Conservation (phyloP, 2,113 vertebrate species). For the Pimephales promelas region DNA sequence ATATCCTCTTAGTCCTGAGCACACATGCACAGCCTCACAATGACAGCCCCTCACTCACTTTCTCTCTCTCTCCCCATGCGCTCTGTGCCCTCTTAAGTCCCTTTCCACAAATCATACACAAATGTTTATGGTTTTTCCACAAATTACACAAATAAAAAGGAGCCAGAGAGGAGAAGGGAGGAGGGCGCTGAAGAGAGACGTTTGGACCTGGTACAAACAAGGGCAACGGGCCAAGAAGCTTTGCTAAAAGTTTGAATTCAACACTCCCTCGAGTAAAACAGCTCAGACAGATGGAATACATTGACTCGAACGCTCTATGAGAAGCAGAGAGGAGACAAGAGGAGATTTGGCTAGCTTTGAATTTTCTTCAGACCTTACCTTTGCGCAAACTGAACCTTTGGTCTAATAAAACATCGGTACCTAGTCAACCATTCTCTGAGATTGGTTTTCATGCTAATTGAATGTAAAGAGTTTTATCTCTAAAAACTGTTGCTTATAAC, state of each 20-base stretch:
- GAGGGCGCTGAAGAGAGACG: slow-evolving; percentile 39
- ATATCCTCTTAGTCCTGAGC: slow-evolving; percentile 27
- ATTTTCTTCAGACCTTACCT: too few species aligned
- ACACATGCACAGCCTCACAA: slow-evolving; percentile 19
- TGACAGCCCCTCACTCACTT: not conserved
- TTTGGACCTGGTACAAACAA: slow-evolving; percentile 54
- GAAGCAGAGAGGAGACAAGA: slow-evolving; percentile 3
- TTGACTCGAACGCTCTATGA: slow-evolving; percentile 36
- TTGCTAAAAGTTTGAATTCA: slow-evolving; percentile 44
- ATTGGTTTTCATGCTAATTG: too few species aligned
- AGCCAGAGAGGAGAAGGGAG: slow-evolving; percentile 14
- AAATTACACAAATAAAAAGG: slow-evolving; percentile 54
- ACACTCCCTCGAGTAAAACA: slow-evolving; percentile 50
- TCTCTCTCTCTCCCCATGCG: not conserved
- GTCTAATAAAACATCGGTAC: too few species aligned
- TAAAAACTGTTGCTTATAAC: too few species aligned
- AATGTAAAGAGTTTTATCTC: too few species aligned
- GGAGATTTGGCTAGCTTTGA: slow-evolving; percentile 6
- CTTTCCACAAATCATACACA: slow-evolving; percentile 58
- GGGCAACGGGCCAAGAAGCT: slow-evolving; percentile 47
- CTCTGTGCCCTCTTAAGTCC: slow-evolving; percentile 27
- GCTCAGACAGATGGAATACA: slow-evolving; percentile 55
- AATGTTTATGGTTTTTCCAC: slow-evolving; percentile 60
- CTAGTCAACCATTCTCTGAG: too few species aligned
- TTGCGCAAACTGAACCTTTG: too few species aligned